A percentile compares a stretch with the other conserved stretches of the same genome.
Evolutionary conservation across 2,113 vertebrate species (phyloP).

Genomic region (Procavia capensis): DNA sequence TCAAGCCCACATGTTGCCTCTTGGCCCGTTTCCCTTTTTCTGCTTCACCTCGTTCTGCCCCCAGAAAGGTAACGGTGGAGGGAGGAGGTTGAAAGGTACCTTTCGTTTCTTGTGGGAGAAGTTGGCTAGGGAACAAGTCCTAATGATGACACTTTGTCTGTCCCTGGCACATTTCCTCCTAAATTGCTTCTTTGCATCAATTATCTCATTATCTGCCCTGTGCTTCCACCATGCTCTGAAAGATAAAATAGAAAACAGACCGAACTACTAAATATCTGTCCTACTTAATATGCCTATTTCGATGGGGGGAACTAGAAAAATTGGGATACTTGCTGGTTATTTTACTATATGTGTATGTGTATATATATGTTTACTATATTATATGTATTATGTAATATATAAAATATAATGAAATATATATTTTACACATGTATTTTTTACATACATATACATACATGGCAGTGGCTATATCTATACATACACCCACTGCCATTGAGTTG

Average conservation of each 20-base stretch:
- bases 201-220: neutral
- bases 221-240: neutral
- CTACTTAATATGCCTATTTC: neutral
- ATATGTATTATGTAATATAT: neutral
- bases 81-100: neutral
- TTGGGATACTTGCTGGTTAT: neutral
- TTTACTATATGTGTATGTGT: neutral
- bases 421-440: neutral
- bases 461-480: no score
- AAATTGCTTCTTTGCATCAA: neutral
- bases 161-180: neutral
- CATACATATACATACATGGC: fast-evolving
- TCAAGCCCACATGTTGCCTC: neutral
- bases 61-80: neutral
- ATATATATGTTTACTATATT: neutral
- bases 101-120: neutral
- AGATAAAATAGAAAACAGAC: neutral
- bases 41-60: neutral
- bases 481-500: no score
- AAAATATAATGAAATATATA: neutral
- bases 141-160: neutral
- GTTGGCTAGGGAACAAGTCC: neutral
- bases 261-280: neutral
- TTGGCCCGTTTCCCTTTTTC: neutral
- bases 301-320: neutral